Conservation (phyloP, 2,888 invertebrate species). For the Drosophila monieri region DNA sequence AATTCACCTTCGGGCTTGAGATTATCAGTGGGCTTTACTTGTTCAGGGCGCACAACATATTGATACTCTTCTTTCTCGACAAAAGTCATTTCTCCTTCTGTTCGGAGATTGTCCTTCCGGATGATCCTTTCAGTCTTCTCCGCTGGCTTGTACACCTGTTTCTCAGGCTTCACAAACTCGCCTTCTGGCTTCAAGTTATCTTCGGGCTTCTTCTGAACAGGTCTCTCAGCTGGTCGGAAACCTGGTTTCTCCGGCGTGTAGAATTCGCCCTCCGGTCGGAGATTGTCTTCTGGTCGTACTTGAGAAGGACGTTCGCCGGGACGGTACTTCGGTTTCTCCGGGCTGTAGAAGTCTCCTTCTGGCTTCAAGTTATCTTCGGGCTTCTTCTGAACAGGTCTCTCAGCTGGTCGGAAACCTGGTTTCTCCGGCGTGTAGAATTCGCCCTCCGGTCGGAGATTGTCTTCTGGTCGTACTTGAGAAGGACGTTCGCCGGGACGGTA, state of each 20-base stretch:
- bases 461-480: background rate
- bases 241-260: constrained; percentile 81
- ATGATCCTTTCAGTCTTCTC: constrained; percentile 83
- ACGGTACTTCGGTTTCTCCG: background rate
- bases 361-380: background rate
- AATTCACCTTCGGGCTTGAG: constrained; percentile 53
- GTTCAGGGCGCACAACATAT: constrained; percentile 36
- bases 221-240: constrained; percentile 52
- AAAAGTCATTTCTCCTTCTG: constrained; percentile 85
- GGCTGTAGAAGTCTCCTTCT: background rate
- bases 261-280: constrained; percentile 6
- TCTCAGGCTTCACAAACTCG: constrained; percentile 85
- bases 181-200: constrained; percentile 86
- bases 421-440: too few relatives aligned
- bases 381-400: too few relatives aligned
- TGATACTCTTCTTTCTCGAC: constrained; percentile 84
- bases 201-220: constrained; percentile 83
- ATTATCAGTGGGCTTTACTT: constrained; percentile 29
- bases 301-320: background rate
- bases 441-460: too few relatives aligned
- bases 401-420: too few relatives aligned
- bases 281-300: background rate
- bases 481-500: too few relatives aligned
- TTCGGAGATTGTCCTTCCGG: constrained; percentile 86
- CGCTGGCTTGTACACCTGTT: constrained; percentile 84